Conservation (phyloP, 2,113 vertebrate genomes). For the Gulo gulo region DNA sequence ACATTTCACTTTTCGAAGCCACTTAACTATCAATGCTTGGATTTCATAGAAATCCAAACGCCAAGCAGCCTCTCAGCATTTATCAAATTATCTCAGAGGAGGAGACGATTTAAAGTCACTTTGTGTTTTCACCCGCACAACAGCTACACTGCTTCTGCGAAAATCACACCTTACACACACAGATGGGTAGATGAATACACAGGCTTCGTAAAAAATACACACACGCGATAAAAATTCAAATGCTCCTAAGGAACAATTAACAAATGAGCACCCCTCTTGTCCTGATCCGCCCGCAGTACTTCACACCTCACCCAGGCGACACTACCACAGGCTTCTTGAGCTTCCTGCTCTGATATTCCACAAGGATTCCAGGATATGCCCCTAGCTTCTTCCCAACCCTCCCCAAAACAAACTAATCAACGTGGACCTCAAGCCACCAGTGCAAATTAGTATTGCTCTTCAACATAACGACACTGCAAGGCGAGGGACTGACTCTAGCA, state of each 20-base stretch:
- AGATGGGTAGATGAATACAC: neutral
- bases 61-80: neutral
- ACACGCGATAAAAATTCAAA: neutral
- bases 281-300: neutral
- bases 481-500: neutral
- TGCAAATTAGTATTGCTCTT: neutral
- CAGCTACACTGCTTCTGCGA: neutral
- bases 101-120: neutral
- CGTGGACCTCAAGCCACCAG: neutral
- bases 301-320: too few species aligned
- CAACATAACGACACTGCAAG: neutral
- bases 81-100: neutral
- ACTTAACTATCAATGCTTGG: neutral
- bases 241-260: neutral
- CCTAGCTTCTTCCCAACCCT: too few species aligned
- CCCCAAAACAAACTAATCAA: neutral
- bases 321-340: neutral
- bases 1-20: neutral
- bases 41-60: slow-evolving; percentile 22
- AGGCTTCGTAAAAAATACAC: neutral
- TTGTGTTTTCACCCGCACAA: neutral
- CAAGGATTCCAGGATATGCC: neutral
- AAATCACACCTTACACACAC: neutral
- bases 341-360: neutral
- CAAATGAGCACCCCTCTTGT: neutral